phyloP scores from a whole-genome alignment of 1,140 invertebrate genomes.

The Bicyclus anynana region DNA sequence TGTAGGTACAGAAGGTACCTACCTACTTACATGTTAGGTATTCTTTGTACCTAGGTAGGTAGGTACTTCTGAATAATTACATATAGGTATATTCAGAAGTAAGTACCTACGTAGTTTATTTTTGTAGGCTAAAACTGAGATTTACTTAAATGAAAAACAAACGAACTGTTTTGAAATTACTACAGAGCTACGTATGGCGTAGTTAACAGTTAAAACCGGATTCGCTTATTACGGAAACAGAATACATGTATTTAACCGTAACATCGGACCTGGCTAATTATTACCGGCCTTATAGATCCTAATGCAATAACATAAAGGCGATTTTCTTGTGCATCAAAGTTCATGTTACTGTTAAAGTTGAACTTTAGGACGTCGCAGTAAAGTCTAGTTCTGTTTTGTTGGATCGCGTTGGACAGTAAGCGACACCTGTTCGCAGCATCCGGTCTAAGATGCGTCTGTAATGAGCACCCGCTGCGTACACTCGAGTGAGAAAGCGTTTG shows the following conservation, averaged over 20 bases:
- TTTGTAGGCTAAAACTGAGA: too few species aligned
- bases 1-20: too few species aligned
- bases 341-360: neutral
- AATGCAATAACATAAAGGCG: neutral
- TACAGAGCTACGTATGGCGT: neutral
- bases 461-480: slow-evolving; percentile 35
- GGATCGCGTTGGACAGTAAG: slow-evolving; percentile 19
- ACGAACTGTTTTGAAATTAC: neutral
- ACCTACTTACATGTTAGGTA: too few species aligned
- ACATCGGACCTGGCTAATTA: slow-evolving; percentile 10
- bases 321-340: neutral
- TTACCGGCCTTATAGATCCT: neutral
- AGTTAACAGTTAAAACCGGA: neutral
- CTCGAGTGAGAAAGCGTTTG: slow-evolving; percentile 17
- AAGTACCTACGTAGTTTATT: too few species aligned
- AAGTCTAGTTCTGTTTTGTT: slow-evolving; percentile 18
- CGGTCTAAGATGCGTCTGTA: slow-evolving; percentile 42
- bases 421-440: slow-evolving; percentile 58
- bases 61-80: too few species aligned
- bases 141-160: too few species aligned
- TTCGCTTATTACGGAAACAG: slow-evolving; percentile 15
- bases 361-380: slow-evolving; percentile 8
- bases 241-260: slow-evolving; percentile 6
- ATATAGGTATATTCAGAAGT: too few species aligned
- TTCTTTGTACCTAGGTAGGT: too few species aligned